A percentile compares a stretch with the other conserved stretches of the same genome.
These are phyloP conservation scores for Spilogale gracilis DNA, from an alignment of 2,113 vertebrate species.

Conservation along the genomic window DNA sequence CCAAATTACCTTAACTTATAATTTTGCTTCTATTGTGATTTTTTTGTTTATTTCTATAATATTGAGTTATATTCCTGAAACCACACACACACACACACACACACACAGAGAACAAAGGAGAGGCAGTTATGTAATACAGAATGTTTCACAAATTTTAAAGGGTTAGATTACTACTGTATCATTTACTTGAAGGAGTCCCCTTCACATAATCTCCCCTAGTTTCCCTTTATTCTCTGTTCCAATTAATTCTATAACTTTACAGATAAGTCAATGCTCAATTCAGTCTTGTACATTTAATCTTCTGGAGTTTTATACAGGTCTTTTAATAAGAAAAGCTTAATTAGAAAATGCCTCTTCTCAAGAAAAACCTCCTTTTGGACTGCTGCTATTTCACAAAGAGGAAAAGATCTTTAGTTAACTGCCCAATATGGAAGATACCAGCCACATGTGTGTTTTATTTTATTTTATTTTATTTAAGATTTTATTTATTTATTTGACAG, in stretches of 20 bases:
- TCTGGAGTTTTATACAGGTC: constrained; percentile 78
- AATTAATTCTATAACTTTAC: constrained; percentile 83
- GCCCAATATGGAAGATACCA: background rate
- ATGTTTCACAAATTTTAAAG: constrained; percentile 21
- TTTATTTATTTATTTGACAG: background rate
- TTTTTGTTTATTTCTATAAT: background rate
- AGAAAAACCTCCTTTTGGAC: constrained; percentile 31
- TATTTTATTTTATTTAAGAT: constrained; percentile 57
- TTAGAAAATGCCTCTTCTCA: constrained; percentile 83
- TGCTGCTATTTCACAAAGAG: constrained; percentile 62
- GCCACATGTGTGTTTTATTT: background rate
- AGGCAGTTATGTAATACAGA: background rate
- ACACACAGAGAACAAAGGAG: background rate
- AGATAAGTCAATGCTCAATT: constrained; percentile 89
- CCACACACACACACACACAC: background rate
- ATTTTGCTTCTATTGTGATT: background rate
- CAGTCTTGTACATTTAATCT: constrained; percentile 88
- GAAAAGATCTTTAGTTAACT: constrained; percentile 44
- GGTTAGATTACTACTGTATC: background rate
- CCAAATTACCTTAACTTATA: background rate
- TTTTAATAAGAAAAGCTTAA: constrained; percentile 86
- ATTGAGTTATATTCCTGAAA: background rate
- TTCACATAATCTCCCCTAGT: background rate
- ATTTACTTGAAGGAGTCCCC: background rate
- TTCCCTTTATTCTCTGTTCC: constrained; percentile 73